Base-by-base conservation (phyloP, 2,888 invertebrate genomes). In the Acanthoscelides obtectus region DNA sequence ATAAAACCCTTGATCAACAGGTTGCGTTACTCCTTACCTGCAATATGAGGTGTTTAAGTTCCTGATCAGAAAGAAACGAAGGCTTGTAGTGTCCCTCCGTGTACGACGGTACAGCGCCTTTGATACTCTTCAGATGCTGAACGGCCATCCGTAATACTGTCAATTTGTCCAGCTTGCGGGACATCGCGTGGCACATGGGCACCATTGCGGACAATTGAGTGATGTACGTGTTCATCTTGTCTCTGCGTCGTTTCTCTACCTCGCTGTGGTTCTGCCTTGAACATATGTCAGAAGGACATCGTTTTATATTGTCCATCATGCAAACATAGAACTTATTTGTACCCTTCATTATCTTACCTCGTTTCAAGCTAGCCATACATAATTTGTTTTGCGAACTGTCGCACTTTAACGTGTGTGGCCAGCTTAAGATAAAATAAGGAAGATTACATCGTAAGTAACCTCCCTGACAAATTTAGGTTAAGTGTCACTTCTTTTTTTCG, bases 171-270 rank as follows among this genome's bases (percentile, higher is more conserved):
- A 97, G 87, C 86, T 98, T 98, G 71, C 96, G 88, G 45, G 95
- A 93, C 94, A 96, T 94, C 2, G 96, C 95, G 79, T 93, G 93
- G 83, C 97, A 98, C 95, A 96, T 95, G 0, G 97, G 98, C 21
- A 98, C 91, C 91, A 98, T 93, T 0, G 93, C 88, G 70, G 95
- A 94, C 72, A 98, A 85, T 84, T 98, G 96, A 2, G 93, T 91
- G 79, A 98, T 97, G 86, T 96, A 97, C 0, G 94, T 94, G 87
- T 98, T 98, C 97, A 98, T 98, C 86, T 97, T 98, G 85, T 98
- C 97, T 27, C 98, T 89, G 0, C 98, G 89, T 0, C 97, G 88
- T 84, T 98, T 98, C 86, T 98, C 97, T 74, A 98, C 97, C 87
- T 97, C 97, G 85, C 97, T 97, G 87, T 98, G 98, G 86, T 97